Evolutionary conservation across 2,888 invertebrate genomes (phyloP).

Genomic region (Patella depressa): DNA sequence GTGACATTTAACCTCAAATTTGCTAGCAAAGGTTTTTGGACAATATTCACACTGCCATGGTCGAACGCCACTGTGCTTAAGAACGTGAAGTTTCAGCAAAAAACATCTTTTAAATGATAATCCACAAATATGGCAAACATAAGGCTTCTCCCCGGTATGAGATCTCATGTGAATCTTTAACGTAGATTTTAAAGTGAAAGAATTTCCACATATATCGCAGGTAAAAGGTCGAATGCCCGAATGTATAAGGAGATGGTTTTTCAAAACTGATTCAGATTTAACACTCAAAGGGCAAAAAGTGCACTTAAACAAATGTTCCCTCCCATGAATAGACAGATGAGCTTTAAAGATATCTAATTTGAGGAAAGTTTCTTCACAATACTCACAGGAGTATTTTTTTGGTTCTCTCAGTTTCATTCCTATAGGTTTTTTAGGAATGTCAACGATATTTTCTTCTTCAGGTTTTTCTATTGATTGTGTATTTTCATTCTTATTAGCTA

Average conservation of each 20-base stretch:
- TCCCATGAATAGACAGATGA: neutral
- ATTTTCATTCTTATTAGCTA: neutral
- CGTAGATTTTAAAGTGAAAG: neutral
- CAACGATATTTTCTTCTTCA: neutral
- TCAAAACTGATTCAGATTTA: neutral
- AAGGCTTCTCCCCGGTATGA: constrained; percentile 1
- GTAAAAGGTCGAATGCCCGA: neutral
- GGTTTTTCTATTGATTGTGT: neutral
- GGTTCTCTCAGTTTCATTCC: no score
- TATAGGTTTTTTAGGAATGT: no score
- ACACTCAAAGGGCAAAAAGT: neutral
- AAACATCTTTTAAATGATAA: neutral
- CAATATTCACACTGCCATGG: neutral
- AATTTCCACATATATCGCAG: neutral
- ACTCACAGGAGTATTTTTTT: neutral
- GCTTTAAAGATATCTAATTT: neutral
- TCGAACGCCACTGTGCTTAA: neutral
- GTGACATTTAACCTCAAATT: neutral
- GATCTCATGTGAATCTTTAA: neutral
- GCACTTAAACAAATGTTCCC: neutral
- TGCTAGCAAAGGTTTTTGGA: neutral
- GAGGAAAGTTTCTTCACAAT: neutral
- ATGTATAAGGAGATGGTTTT: neutral
- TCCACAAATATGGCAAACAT: neutral
- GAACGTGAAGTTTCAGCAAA: neutral